These are phyloP conservation scores for Acholoe squamosa DNA, from an alignment of 2,888 invertebrate species.

Conservation along the genomic window DNA sequence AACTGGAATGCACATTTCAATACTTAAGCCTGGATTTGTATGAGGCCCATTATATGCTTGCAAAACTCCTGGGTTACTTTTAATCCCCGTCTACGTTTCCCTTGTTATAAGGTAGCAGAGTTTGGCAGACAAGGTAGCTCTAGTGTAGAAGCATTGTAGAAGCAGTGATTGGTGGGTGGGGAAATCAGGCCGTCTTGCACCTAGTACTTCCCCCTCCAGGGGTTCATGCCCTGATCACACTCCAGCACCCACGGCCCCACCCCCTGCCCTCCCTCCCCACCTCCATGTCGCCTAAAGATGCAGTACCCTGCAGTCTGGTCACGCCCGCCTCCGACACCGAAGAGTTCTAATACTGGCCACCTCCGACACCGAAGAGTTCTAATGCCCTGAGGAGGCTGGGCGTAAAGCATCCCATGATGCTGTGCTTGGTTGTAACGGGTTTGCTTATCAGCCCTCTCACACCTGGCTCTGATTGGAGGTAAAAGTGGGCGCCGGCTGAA, in stretches of 20 bases:
- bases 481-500: conserved; percentile 43
- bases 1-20: too few relatives aligned
- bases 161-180: too few relatives aligned
- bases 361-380: conserved; percentile 45
- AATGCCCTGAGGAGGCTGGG: conserved; percentile 17
- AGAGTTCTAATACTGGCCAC: conserved; percentile 37
- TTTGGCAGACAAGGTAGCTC: too few relatives aligned
- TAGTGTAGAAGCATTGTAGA: too few relatives aligned
- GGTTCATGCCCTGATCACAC: background rate
- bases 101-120: too few relatives aligned
- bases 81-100: too few relatives aligned
- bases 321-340: conserved; percentile 41
- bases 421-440: conserved; percentile 43
- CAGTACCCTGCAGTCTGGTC: background rate
- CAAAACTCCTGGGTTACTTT: too few relatives aligned
- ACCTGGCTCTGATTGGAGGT: conserved; percentile 60
- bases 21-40: too few relatives aligned
- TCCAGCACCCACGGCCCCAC: background rate
- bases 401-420: conserved; percentile 40
- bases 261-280: conserved; percentile 2
- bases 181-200: too few relatives aligned
- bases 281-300: background rate
- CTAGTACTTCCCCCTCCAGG: too few relatives aligned
- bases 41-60: too few relatives aligned
- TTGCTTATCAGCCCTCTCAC: conserved; percentile 50